Evolutionary conservation across 2,113 vertebrate genomes (phyloP).

Genomic region (Cinclus cinclus): DNA sequence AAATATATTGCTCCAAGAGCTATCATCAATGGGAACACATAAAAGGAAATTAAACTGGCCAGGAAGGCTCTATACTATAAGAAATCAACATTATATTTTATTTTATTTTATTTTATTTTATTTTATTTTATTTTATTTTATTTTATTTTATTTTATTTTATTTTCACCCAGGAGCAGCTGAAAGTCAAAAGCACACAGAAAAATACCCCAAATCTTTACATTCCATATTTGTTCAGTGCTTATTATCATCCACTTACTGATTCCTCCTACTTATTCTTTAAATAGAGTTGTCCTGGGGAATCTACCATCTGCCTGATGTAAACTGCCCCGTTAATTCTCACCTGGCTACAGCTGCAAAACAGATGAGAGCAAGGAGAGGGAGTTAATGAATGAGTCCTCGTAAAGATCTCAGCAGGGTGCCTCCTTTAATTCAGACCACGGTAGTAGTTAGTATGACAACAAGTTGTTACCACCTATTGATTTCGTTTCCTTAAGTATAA

Average conservation of each 20-base stretch:
- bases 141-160: too few species aligned
- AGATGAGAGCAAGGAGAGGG: conserved; percentile 29
- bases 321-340: conserved; percentile 60
- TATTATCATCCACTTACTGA: background rate
- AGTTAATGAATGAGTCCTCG: conserved; percentile 37
- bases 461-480: conserved; percentile 48
- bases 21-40: background rate
- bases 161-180: background rate
- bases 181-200: background rate
- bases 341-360: conserved; percentile 48
- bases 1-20: background rate
- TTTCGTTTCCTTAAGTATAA: conserved; percentile 1
- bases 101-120: background rate
- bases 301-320: conserved; percentile 32
- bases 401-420: conserved; percentile 7
- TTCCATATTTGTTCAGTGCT: background rate
- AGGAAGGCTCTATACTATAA: background rate
- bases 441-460: background rate
- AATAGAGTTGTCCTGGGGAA: conserved; percentile 30
- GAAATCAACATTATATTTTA: background rate
- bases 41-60: background rate
- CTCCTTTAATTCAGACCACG: conserved; percentile 10
- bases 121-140: background rate
- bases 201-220: background rate
- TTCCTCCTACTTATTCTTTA: conserved; percentile 5